Conservation (phyloP, 2,113 vertebrate species). For the Laterallus jamaicensis region DNA sequence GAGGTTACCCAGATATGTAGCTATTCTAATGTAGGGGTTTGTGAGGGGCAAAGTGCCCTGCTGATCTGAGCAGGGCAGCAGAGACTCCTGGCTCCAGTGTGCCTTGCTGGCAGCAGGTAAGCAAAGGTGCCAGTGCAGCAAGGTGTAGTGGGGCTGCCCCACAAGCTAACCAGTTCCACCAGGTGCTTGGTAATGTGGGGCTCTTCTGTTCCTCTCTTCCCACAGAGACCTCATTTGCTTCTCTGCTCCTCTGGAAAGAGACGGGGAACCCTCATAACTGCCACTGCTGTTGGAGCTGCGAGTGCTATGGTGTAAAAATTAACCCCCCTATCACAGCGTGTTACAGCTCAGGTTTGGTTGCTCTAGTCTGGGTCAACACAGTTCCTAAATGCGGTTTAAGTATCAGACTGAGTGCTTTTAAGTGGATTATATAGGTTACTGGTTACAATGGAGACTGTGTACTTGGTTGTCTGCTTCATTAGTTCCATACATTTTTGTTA, state of each 20-base stretch:
- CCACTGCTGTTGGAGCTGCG: background rate
- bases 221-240: background rate
- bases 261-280: background rate
- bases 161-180: background rate
- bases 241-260: background rate
- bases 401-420: background rate
- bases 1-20: background rate
- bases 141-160: background rate
- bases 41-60: too few relatives aligned
- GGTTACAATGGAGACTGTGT: background rate
- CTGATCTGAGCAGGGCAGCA: background rate
- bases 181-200: background rate
- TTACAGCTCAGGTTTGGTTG: background rate
- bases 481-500: background rate
- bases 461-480: background rate
- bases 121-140: background rate
- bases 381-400: background rate
- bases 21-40: background rate
- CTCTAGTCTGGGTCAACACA: background rate
- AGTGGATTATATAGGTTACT: background rate
- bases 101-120: background rate
- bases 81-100: accelerated
- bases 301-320: background rate
- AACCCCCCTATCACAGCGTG: background rate
- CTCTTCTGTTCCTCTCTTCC: background rate